Evolutionary conservation across 2,113 vertebrate species (phyloP), one percentile per base, ranked within the genome.

Genomic region (Burhinus oedicnemus): DNA sequence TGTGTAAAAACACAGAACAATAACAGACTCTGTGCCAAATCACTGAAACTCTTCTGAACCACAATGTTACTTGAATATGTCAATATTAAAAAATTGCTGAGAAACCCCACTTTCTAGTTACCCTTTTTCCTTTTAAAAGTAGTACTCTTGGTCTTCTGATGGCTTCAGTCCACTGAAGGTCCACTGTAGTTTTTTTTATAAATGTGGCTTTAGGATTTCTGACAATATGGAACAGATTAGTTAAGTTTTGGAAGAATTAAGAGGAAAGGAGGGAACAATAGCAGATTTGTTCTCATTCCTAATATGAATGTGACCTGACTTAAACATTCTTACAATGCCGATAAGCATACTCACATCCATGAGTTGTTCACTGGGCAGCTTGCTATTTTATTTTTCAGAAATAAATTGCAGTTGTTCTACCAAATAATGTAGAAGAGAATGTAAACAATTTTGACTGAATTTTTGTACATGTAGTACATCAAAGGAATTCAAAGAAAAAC

Each of bases 391-490:
- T 77, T 90, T 87, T 80, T 80, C 66, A 62, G 69, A 87, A 93
- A 55, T 22, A 78, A 51, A 55, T 81, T n/a, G 8, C 62, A 77
- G 26, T 51, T 91, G 18, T 42, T 95, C 25, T 91, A 88, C 29
- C 49, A 89, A 54, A 94, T 84, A 90, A 80, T 77, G 93, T 23
- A 74, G 62, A 93, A 92, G 36, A 93, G 40, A 81, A 55, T 61
- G 68, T 32, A n/a, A 90, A 64, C 15, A 26, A 22, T 54, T 94
- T 68, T 34, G 34, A 62, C 9, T 79, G 21, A 2, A 9, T 45
- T 45, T 66, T 62, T 88, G 16, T 69, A 58, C 42, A 58, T 34
- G 6, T 61, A 92, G 61, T 36, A 61, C 19, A 69, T 55, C 11
- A 75, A 58, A 29, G 14, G 27, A 91, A 36, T 70, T 88, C 19